A percentile compares a stretch with the other conserved stretches of the same genome.
phyloP scores from a whole-genome alignment of 2,888 invertebrate genomes.

The Serripes groenlandicus region DNA sequence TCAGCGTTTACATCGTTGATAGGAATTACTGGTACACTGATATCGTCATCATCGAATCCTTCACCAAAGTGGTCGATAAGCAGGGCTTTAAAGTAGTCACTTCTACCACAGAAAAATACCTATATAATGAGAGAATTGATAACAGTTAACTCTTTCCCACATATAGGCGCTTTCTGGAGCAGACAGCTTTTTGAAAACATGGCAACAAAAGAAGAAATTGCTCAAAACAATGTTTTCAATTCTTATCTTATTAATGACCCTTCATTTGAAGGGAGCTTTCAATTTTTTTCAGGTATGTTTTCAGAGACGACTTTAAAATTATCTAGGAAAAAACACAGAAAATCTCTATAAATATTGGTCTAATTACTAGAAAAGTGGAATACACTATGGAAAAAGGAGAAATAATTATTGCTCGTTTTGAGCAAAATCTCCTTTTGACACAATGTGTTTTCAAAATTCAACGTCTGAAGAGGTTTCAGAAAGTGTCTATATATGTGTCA shows the following conservation, averaged over 20 bases:
- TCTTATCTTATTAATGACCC: too few species aligned
- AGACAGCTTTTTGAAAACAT: too few species aligned
- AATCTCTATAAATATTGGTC: too few species aligned
- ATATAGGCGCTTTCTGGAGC: not conserved
- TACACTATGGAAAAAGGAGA: not conserved
- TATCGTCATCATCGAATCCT: constrained; percentile 65
- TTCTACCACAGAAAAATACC: constrained; percentile 87
- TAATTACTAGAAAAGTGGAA: too few species aligned
- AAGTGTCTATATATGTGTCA: not conserved
- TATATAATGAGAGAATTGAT: constrained; percentile 63
- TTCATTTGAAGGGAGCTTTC: too few species aligned
- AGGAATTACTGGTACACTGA: constrained; percentile 82
- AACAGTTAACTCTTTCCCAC: not conserved
- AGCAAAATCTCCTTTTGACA: not conserved
- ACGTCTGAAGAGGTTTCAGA: not conserved
- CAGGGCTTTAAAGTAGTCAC: constrained; percentile 87
- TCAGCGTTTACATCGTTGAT: constrained; percentile 85
- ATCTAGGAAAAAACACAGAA: too few species aligned
- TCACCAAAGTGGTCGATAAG: constrained; percentile 86
- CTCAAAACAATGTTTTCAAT: too few species aligned
- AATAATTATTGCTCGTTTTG: not conserved
- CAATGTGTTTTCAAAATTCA: not conserved
- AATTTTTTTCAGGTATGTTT: too few species aligned
- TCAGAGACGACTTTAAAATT: too few species aligned
- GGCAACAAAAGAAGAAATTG: too few species aligned